phyloP scores from a whole-genome alignment of 92 coral and sea anemone species.

The Zoanthus sociatus region DNA sequence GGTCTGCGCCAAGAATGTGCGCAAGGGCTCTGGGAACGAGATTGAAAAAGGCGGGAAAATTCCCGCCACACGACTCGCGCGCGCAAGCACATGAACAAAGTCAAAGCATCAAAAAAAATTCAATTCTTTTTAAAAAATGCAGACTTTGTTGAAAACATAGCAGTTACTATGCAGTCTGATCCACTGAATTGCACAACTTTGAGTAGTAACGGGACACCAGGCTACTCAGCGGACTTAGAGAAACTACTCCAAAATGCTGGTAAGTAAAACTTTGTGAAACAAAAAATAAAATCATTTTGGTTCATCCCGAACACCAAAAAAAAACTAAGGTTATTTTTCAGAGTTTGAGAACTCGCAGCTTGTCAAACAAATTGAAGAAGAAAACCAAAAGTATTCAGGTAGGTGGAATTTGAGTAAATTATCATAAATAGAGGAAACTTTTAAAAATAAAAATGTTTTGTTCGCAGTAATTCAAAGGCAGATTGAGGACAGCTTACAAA shows the following conservation, averaged over 20 bases:
- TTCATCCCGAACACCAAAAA: not conserved
- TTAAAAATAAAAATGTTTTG: not conserved
- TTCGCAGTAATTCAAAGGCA: constrained; percentile 75
- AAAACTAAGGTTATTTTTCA: constrained; percentile 33
- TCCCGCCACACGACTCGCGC: constrained; percentile 57
- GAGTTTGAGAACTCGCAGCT: constrained; percentile 92
- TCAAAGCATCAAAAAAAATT: not conserved
- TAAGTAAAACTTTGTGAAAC: constrained; percentile 26
- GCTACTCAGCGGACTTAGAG: constrained; percentile 83
- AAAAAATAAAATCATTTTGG: not conserved
- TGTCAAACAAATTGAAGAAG: constrained; percentile 85
- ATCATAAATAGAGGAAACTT: not conserved
- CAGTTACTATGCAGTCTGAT: constrained; percentile 18
- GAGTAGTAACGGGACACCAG: constrained; percentile 18
- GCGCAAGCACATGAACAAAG: constrained; percentile 12
- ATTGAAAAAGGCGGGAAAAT: constrained; percentile 60
- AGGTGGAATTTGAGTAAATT: not conserved
- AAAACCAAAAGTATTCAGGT: constrained; percentile 84
- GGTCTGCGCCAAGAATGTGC: too few species aligned
- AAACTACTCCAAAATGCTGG: constrained; percentile 92
- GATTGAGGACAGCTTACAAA: constrained; percentile 65
- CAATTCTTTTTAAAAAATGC: not conserved
- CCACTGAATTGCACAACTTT: not conserved
- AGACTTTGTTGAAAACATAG: not conserved
- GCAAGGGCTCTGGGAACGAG: too few species aligned